Percentiles rank a stretch among this genome's conserved stretches.
Conservation (phyloP, 2,888 invertebrate genomes). For the Acrocyrtus sp. region DNA sequence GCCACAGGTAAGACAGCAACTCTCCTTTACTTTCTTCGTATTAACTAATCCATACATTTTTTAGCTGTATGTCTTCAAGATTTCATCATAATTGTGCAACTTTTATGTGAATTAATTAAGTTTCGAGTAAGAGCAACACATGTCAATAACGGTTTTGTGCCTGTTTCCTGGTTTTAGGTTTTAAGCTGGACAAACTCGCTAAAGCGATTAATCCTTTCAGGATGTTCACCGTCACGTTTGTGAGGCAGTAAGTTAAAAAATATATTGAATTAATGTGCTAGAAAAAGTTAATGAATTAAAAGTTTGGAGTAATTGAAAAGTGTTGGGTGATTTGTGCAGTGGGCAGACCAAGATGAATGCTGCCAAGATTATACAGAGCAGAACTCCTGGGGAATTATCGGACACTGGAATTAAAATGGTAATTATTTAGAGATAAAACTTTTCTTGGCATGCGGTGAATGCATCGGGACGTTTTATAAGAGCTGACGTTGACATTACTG, state of each 20-base stretch:
- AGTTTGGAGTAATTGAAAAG: background rate
- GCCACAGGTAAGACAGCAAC: conserved; percentile 4
- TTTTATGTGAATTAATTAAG: background rate
- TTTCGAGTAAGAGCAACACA: background rate
- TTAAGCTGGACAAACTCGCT: conserved; percentile 34
- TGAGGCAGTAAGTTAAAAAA: conserved; percentile 45
- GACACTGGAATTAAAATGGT: conserved; percentile 55
- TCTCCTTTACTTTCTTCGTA: background rate
- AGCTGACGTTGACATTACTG: background rate
- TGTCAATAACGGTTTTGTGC: background rate
- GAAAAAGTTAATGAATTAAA: too few species aligned
- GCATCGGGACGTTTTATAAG: too few species aligned
- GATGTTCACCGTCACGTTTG: conserved; percentile 52
- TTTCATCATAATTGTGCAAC: background rate
- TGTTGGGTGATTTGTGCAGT: conserved; percentile 20
- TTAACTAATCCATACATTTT: background rate
- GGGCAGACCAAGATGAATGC: conserved; percentile 57
- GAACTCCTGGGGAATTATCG: conserved; percentile 53
- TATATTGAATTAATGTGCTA: too few species aligned
- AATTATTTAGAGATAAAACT: background rate
- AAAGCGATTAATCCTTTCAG: conserved; percentile 24
- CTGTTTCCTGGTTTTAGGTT: background rate
- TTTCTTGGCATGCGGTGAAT: background rate
- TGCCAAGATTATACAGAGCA: conserved; percentile 51
- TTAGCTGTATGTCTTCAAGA: background rate